Evolutionary conservation across 1,140 invertebrate genomes (phyloP).

Genomic region (Choristoneura fumiferana): DNA sequence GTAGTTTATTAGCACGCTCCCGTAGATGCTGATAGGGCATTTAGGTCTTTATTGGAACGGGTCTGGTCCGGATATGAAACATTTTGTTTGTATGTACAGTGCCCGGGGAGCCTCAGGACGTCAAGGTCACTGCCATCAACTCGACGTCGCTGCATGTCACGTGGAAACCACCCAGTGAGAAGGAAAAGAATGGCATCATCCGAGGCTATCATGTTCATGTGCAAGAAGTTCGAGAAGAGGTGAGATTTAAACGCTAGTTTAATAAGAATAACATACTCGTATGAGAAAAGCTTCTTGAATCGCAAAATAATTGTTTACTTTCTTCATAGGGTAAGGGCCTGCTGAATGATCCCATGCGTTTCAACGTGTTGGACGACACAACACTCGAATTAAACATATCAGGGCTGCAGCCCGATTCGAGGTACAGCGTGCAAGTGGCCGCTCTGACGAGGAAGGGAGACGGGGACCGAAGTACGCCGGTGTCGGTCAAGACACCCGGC

Average conservation of each 20-base stretch:
- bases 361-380: conserved; percentile 89
- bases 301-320: not conserved
- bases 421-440: conserved; percentile 95
- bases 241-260: conserved; percentile 61
- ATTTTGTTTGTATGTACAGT: conserved; percentile 83
- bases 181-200: conserved; percentile 97
- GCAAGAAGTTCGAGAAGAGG: conserved; percentile 93
- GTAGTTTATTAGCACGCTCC: conserved; percentile 69
- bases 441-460: conserved; percentile 97
- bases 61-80: conserved; percentile 41
- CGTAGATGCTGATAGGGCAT: conserved; percentile 78
- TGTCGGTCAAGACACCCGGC: conserved; percentile 92
- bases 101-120: conserved; percentile 96
- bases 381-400: conserved; percentile 90
- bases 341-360: conserved; percentile 90
- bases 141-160: conserved; percentile 94
- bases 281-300: no score
- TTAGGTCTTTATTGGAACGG: conserved; percentile 50
- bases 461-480: conserved; percentile 90
- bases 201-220: conserved; percentile 97
- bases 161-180: conserved; percentile 93
- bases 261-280: no score
- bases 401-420: conserved; percentile 94
- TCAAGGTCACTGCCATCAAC: conserved; percentile 91
- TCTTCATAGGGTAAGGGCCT: conserved; percentile 86